phyloP scores from a whole-genome alignment of 2,797 vertebrate genomes.

The Acanthurus leucopareius region DNA sequence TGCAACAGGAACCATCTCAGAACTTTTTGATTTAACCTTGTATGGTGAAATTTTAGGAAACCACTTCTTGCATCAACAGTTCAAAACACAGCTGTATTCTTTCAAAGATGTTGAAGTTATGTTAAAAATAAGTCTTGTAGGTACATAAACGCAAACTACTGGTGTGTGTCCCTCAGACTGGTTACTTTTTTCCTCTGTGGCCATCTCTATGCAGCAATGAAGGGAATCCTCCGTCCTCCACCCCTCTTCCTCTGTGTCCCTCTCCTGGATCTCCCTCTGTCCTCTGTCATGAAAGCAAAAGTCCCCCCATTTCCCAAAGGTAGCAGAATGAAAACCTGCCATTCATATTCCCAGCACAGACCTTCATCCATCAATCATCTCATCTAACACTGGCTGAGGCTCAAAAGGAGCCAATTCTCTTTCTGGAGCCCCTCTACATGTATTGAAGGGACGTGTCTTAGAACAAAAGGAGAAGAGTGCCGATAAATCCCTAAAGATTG shows the following conservation, averaged over 20 bases:
- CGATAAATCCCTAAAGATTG: constrained; percentile 75
- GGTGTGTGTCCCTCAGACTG: background rate
- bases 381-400: constrained; percentile 65
- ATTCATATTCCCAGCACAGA: constrained; percentile 82
- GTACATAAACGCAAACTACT: background rate
- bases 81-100: background rate
- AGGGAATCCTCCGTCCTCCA: constrained; percentile 33
- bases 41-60: background rate
- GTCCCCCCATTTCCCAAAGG: constrained; percentile 69
- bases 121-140: background rate
- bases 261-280: constrained; percentile 45
- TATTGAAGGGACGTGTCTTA: constrained; percentile 73
- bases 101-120: background rate
- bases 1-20: background rate
- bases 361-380: constrained; percentile 82
- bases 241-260: background rate
- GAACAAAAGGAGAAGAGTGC: constrained; percentile 74
- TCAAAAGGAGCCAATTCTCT: constrained; percentile 71
- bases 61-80: background rate
- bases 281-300: constrained; percentile 74
- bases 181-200: constrained; percentile 20
- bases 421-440: constrained; percentile 60
- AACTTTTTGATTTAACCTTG: background rate
- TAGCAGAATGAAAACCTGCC: constrained; percentile 74
- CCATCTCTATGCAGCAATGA: constrained; percentile 15